Conservation (phyloP, 1,140 invertebrate species). For the Cecropterus lyciades region DNA sequence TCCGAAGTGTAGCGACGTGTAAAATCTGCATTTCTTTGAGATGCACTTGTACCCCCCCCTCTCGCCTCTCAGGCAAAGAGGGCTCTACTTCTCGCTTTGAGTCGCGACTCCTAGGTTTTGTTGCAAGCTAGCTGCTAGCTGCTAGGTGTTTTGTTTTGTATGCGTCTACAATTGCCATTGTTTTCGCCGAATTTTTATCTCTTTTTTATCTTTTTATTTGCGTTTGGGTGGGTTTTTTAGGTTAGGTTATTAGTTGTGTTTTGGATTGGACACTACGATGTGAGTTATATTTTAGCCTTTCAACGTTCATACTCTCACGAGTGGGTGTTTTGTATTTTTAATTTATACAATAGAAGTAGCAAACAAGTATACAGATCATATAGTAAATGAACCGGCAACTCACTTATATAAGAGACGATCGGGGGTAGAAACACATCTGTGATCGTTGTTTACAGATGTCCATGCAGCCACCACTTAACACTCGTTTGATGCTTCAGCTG, state of each 20-base stretch:
- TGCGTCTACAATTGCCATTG: constrained; percentile 58
- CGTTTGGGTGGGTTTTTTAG: constrained; percentile 14
- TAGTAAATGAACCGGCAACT: too few species aligned
- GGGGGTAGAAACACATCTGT: too few species aligned
- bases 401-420: too few species aligned
- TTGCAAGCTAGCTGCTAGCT: constrained; percentile 55
- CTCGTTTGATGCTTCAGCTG: too few species aligned
- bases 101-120: constrained; percentile 69
- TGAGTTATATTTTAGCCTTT: too few species aligned
- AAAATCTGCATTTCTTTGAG: constrained; percentile 84
- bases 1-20: constrained; percentile 82
- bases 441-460: too few species aligned
- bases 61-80: constrained; percentile 75
- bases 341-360: too few species aligned
- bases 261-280: too few species aligned
- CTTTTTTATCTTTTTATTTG: constrained; percentile 17
- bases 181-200: constrained; percentile 51
- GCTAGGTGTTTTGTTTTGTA: constrained; percentile 65
- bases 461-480: too few species aligned
- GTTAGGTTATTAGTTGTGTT: not conserved
- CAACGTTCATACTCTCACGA: too few species aligned
- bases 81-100: constrained; percentile 80
- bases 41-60: constrained; percentile 75
- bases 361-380: too few species aligned
- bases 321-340: too few species aligned